Evolutionary conservation across 2,113 vertebrate genomes (phyloP).

Genomic region (Athene cunicularia): DNA sequence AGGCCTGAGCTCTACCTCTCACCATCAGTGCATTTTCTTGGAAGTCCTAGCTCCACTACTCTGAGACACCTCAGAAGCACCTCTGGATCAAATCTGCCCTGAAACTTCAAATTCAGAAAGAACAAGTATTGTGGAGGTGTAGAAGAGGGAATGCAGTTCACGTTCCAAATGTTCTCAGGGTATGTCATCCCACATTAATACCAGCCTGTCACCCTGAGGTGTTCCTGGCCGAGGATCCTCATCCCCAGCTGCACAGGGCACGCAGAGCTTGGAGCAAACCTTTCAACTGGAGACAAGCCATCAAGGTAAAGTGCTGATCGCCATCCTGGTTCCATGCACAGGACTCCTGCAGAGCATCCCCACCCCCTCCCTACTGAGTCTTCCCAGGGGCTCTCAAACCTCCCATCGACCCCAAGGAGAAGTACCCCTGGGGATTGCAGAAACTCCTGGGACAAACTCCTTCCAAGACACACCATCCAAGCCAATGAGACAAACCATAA

Average conservation of each 20-base stretch:
- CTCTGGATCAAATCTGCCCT: not conserved
- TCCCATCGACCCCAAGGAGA: not conserved
- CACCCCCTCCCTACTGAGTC: accelerated
- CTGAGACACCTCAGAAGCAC: not conserved
- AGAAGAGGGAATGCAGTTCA: not conserved
- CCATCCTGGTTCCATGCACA: not conserved
- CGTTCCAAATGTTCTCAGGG: accelerated
- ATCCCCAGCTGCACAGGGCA: not conserved
- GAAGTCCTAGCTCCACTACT: not conserved
- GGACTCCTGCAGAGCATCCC: not conserved
- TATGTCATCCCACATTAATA: not conserved
- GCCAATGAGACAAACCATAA: not conserved
- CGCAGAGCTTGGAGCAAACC: not conserved
- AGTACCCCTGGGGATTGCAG: accelerated
- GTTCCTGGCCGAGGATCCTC: not conserved
- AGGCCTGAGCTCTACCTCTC: not conserved
- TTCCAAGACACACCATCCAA: not conserved
- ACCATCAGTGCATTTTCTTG: not conserved
- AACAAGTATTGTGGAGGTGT: not conserved
- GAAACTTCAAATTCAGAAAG: not conserved
- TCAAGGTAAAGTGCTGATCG: not conserved
- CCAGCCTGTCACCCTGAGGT: not conserved
- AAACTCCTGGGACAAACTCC: not conserved
- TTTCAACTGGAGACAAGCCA: not conserved
- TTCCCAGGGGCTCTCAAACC: not conserved